Evolutionary conservation across 2,797 vertebrate genomes (phyloP), one percentile per base, ranked within the genome.

Genomic region (Melopsittacus undulatus): DNA sequence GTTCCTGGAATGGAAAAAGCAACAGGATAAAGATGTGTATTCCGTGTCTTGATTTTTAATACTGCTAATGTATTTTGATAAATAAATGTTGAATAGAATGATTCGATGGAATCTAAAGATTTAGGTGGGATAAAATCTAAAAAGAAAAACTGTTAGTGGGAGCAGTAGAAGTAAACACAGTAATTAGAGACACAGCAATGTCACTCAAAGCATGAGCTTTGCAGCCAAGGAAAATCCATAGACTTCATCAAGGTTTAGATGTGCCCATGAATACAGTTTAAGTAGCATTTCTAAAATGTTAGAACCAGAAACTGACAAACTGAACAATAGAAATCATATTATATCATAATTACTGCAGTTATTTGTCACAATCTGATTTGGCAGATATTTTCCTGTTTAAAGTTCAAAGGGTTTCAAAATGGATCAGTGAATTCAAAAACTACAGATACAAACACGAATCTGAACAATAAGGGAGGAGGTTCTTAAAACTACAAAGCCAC

Each of bases 401-500:
- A 85, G 64, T 91, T 90, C 89, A 90, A 62, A 83, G 63, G 78
- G 48, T 68, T 93, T 87, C 36, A 84, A 59, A 73, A 78, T 13
- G n/a, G 85, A 90, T 93, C 92, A 59, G 73, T 67, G 59, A 80
- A 80, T 63, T 95, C 93, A 64, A 92, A 93, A 96, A 90, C 45
- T 85, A 79, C 29, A 80, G 87, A 83, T 51, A 92, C 8, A 73
- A 91, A 90, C 48, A 84, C 45, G 94, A 92, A 93, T 83, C 52
- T 78, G 87, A 96, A 89, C 56, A 5, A 88, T 64, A 29, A 87
- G 49, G 16, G 10, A 66, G 52, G 32, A 87, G 85, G 80, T 78
- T 84, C 85, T 92, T 84, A 94, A 96, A 97, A 95, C 88, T 89
- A 87, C 49, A 92, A 96, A 97, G 96, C 87, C 78, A 54, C 83